These are phyloP conservation scores for Cololabis saira DNA, from an alignment of 2,113 vertebrate species.

Conservation along the genomic window DNA sequence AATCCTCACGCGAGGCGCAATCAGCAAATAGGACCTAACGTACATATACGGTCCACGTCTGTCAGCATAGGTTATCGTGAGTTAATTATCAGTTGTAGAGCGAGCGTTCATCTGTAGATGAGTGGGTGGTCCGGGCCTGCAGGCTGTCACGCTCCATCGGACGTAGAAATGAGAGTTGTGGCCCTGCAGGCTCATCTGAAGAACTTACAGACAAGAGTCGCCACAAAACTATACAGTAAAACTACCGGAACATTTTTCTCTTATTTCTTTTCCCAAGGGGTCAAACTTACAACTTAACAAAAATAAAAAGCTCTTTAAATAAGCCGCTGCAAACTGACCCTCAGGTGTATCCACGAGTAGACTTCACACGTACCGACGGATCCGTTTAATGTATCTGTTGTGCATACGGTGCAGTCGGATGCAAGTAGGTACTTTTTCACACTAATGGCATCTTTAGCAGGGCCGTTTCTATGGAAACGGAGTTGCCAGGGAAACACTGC, in stretches of 20 bases:
- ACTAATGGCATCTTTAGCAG: conserved; percentile 84
- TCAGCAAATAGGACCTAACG: conserved; percentile 11
- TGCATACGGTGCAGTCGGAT: conserved; percentile 61
- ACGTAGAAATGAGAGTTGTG: conserved; percentile 33
- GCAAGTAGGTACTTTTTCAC: conserved; percentile 79
- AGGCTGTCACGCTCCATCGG: conserved; percentile 46
- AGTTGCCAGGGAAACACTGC: conserved; percentile 86
- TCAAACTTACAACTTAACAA: conserved; percentile 48
- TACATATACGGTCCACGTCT: conserved; percentile 32
- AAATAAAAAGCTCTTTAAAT: conserved; percentile 51
- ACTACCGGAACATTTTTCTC: conserved; percentile 38
- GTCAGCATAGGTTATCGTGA: conserved; percentile 40
- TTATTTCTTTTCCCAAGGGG: conserved; percentile 32
- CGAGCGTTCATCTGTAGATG: conserved; percentile 12
- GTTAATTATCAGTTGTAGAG: conserved; percentile 32
- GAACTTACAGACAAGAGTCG: conserved; percentile 30
- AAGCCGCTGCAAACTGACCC: conserved; percentile 46
- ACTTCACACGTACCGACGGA: conserved; percentile 1
- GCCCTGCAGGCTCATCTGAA: conserved; percentile 31
- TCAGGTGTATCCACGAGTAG: conserved; percentile 44
- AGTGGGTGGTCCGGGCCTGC: conserved; percentile 34
- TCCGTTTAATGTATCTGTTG: conserved; percentile 52
- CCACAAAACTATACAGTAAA: conserved; percentile 31
- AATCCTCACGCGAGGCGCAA: not conserved
- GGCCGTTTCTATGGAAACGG: conserved; percentile 82